These are phyloP conservation scores for Molossus alvarezi DNA, from an alignment of 2,797 vertebrate genomes.

Conservation along the genomic window DNA sequence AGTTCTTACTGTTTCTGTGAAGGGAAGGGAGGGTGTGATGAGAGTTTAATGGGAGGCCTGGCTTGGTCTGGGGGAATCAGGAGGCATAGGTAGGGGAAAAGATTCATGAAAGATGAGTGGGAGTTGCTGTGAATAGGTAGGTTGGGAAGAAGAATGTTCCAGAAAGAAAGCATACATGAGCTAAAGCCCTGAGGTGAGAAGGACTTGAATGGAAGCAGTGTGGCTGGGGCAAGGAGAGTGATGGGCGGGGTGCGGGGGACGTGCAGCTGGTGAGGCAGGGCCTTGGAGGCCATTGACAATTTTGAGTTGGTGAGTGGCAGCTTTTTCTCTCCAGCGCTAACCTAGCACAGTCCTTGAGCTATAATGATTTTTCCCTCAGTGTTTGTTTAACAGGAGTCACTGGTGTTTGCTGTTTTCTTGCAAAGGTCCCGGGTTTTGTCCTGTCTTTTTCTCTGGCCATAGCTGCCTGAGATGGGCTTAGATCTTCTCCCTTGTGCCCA, in stretches of 20 bases:
- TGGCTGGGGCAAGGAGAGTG: background rate
- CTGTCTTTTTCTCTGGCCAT: background rate
- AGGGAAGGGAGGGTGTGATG: background rate
- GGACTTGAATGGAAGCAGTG: background rate
- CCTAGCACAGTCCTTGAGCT: background rate
- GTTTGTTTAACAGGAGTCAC: background rate
- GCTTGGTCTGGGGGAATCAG: background rate
- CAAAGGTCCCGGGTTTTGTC: background rate
- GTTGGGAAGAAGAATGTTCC: background rate
- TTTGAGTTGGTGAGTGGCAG: background rate
- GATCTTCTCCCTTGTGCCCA: background rate
- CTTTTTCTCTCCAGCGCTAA: background rate
- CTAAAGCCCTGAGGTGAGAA: background rate
- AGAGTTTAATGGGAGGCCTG: background rate
- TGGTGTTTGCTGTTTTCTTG: background rate
- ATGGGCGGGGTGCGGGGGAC: too few relatives aligned
- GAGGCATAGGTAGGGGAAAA: background rate
- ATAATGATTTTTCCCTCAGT: background rate
- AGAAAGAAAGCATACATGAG: background rate
- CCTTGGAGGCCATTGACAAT: background rate
- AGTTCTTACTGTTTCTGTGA: background rate
- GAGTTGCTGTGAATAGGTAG: background rate
- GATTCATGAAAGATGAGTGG: background rate
- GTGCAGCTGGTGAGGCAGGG: background rate
- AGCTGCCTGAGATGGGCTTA: background rate